Conservation (phyloP, 1,140 invertebrate species). For the Musca vetustissima region DNA sequence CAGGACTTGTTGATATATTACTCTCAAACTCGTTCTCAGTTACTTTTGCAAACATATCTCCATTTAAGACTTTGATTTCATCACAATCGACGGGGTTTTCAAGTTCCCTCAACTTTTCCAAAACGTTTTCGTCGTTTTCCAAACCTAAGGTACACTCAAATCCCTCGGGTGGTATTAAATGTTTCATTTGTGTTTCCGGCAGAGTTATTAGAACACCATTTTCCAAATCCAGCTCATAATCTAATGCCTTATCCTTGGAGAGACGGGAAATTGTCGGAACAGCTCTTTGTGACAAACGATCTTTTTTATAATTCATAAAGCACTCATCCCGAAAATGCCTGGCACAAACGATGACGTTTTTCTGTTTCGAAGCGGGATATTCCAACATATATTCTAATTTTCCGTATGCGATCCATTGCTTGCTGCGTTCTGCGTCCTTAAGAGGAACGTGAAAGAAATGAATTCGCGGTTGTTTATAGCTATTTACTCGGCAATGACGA, state of each 20-base stretch:
- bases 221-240: slow-evolving; percentile 35
- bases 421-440: slow-evolving; percentile 51
- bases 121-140: slow-evolving; percentile 21
- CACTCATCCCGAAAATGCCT: slow-evolving; percentile 57
- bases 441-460: slow-evolving; percentile 60
- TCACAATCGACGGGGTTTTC: no score
- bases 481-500: slow-evolving; percentile 52
- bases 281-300: slow-evolving; percentile 35
- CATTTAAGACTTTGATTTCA: no score
- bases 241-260: slow-evolving; percentile 35
- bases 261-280: slow-evolving; percentile 39
- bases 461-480: slow-evolving; percentile 51
- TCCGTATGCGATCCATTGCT: slow-evolving; percentile 51
- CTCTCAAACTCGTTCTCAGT: no score
- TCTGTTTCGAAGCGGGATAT: slow-evolving; percentile 47
- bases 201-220: slow-evolving; percentile 35
- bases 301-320: slow-evolving; percentile 57
- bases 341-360: slow-evolving; percentile 57
- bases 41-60: no score
- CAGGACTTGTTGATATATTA: no score
- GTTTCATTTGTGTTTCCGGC: slow-evolving; percentile 25
- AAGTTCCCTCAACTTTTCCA: background rate
- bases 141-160: slow-evolving; percentile 39
- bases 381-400: slow-evolving; percentile 47
- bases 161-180: slow-evolving; percentile 37